Conservation (phyloP, 2,113 vertebrate genomes). For the Hydropotes inermis region DNA sequence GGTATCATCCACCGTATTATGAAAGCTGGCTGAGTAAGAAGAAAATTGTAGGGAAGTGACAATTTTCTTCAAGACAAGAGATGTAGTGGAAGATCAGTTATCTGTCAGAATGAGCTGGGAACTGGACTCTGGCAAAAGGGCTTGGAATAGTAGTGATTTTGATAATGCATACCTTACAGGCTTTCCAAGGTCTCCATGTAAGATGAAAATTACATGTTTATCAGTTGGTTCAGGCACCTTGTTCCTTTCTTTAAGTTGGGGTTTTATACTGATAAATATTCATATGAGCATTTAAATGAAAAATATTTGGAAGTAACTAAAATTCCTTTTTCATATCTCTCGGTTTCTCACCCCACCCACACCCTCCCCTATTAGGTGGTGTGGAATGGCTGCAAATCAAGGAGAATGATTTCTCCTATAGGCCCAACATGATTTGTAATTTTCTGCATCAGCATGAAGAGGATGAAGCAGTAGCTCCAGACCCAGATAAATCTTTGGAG, state of each 20-base stretch:
- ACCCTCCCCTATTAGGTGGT: slow-evolving; percentile 72
- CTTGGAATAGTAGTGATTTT: not conserved
- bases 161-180: not conserved
- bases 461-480: slow-evolving; percentile 73
- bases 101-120: not conserved
- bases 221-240: not conserved
- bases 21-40: not conserved
- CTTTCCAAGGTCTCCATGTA: not conserved
- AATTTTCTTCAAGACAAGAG: not conserved
- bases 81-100: not conserved
- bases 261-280: not conserved
- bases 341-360: not conserved
- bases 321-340: not conserved
- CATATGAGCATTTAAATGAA: not conserved
- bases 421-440: slow-evolving; percentile 82
- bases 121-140: not conserved
- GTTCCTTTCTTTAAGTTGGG: not conserved
- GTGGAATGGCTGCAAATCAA: slow-evolving; percentile 86
- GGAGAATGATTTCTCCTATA: slow-evolving; percentile 82
- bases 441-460: slow-evolving; percentile 83
- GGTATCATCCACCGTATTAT: not conserved
- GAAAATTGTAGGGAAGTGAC: not conserved
- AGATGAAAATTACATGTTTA: not conserved
- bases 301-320: not conserved
- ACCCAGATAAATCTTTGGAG: slow-evolving; percentile 76